Evolutionary conservation across 92 coral and sea anemone species (phyloP), one percentile per base, ranked within the genome.

Genomic region (Porites cylindrica): DNA sequence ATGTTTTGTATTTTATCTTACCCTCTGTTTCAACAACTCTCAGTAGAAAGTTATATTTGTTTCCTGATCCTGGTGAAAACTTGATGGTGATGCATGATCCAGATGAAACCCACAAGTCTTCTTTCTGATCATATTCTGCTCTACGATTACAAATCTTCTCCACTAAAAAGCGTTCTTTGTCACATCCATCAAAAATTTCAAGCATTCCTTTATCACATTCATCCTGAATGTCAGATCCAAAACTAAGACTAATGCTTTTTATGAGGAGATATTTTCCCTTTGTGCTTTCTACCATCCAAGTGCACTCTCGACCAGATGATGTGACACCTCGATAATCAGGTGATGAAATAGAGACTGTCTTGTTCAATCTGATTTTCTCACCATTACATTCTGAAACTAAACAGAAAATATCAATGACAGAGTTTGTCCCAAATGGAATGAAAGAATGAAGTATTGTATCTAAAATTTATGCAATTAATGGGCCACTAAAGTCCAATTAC

Each of bases 121-220:
- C 61, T 50, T 43, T 74, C 59, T 72, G 88, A 21, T 66, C 29
- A 50, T 18, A 72, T 59, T 51, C 83, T 62, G 38, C 84, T 19
- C 91, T 59, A 0, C 66, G 60, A 9, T 87, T 43, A 13, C 96
- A 90, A 56, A 95, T 93, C 82, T 86, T 75, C 74, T 95, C 98
- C n/a, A 95, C 98, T 69, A 95, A 78, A 76, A 95, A 90, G 13
- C 68, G 77, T 32, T 85, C 64, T 0, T 16, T 10, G 5, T 79
- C 82, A 80, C 98, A 95, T 1, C 98, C 98, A 88, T 95, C 90
- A 66, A 82, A 95, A 72, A 95, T 95, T 85, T 92, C 90, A 1
- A 95, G 84, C 59, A 10, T 81, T 18, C 98, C 98, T 75, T 77
- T 80, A 10, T 62, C 67, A 62, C 91, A 87, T 76, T 86, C 94